phyloP scores from a whole-genome alignment of 1,140 invertebrate genomes.

The Lepidotrigona ventralis region DNA sequence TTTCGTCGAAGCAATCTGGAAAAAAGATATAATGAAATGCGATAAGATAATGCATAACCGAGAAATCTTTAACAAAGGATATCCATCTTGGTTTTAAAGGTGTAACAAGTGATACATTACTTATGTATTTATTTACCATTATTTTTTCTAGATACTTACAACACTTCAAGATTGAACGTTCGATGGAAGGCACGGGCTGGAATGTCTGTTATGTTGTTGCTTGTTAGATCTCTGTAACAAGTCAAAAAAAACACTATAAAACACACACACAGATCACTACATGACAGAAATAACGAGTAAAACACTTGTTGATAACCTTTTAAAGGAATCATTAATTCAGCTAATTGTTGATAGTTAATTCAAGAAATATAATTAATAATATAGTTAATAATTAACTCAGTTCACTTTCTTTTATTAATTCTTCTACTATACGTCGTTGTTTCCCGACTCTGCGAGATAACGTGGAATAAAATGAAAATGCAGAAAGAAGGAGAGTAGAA shows the following conservation, averaged over 20 bases:
- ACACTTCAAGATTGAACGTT: slow-evolving; percentile 82
- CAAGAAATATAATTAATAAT: no score
- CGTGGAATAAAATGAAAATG: background rate
- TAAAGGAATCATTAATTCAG: no score
- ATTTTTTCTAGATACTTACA: slow-evolving; percentile 81
- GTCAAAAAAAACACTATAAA: background rate
- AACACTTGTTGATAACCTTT: no score
- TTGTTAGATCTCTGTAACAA: slow-evolving; percentile 85
- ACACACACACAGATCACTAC: no score
- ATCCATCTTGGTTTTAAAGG: background rate
- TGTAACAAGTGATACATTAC: no score
- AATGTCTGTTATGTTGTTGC: slow-evolving; percentile 84
- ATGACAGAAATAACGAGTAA: no score
- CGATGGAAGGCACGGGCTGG: slow-evolving; percentile 82
- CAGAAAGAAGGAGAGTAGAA: background rate
- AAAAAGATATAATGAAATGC: slow-evolving; percentile 29
- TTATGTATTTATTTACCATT: background rate
- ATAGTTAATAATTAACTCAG: no score
- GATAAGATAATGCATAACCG: background rate
- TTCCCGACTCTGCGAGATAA: background rate
- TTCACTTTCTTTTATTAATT: no score
- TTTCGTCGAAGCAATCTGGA: slow-evolving; percentile 85
- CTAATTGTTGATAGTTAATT: no score
- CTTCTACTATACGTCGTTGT: background rate
- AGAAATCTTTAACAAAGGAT: background rate